Base-by-base conservation (phyloP, 2,113 vertebrate genomes). In the Natator depressus region DNA sequence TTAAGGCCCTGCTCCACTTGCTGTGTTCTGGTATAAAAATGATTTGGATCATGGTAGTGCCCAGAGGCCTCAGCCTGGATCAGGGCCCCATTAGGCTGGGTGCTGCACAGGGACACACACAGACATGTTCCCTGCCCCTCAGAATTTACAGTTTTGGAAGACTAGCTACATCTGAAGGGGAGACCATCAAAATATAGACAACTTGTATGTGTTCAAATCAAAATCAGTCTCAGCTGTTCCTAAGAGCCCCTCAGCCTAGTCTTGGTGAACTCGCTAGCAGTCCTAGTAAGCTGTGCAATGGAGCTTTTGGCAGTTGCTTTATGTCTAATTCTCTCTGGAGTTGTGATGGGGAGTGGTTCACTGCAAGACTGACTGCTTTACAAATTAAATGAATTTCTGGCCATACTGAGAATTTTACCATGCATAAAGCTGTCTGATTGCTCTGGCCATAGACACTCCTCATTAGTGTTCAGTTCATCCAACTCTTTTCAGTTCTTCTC, bases 401-500 rank as follows among this genome's bases (percentile, higher is more conserved):
- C 80, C 93, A 0, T 87, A 47, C 10, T 90, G 81, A 92, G 55
- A 59, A 35, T 86, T 82, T 86, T 94, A 85, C 80, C 89, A 5
- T 91, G 6, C 76, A 31, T 20, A 6, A 83, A 79, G n/a, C 25
- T 80, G 35, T 82, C 24, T 89, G 85, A 93, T 92, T 93, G 84
- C 89, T 88, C 53, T 90, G 93, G 94, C 91, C 89, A 80, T 69
- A 91, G 87, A 29, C 72, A 87, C 91, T 85, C 12, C 80, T 96
- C 89, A 87, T 22, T 95, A 95, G 89, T 50, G 57, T 96, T 89
- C 96, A 90, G 92, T 96, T 96, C 96, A 94, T 96, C 95, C 91
- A 96, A 92, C 90, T 96, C 93, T 96, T 95, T 93, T 88, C 87
- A 97, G 93, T 93, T 97, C 96, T 94, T 96, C 96, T 98, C 97